Percentiles rank a stretch among this genome's conserved stretches.
Conservation (phyloP, 2,888 invertebrate species). For the Drosophila longiperda region DNA sequence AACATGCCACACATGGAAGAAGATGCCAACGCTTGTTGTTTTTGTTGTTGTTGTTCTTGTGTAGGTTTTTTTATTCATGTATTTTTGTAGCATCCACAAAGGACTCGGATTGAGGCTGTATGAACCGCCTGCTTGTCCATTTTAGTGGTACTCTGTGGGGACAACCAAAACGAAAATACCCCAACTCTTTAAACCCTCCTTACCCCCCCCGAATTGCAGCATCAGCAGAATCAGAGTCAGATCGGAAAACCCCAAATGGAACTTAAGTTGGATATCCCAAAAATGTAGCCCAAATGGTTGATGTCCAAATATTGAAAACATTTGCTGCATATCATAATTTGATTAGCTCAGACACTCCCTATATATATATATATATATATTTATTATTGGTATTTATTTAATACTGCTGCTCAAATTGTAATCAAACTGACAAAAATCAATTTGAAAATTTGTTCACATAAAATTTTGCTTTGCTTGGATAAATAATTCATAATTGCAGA, state of each 20-base stretch:
- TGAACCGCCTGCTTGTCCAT: slow-evolving; percentile 23
- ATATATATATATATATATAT: too few relatives aligned
- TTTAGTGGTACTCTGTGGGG: slow-evolving; percentile 53
- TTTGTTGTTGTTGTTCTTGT: slow-evolving; percentile 23
- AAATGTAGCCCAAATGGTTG: slow-evolving; percentile 15
- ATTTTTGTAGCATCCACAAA: slow-evolving; percentile 37
- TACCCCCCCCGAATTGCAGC: neutral
- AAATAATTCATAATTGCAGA: neutral
- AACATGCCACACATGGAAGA: slow-evolving; percentile 4
- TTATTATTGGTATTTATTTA: neutral
- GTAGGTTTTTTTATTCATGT: slow-evolving; percentile 31
- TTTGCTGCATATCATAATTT: slow-evolving; percentile 12
- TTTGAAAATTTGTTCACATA: too few relatives aligned
- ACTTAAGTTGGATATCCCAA: slow-evolving; percentile 13
- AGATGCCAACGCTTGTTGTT: slow-evolving; percentile 13
- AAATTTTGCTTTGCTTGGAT: neutral
- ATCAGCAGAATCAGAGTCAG: slow-evolving; percentile 13
- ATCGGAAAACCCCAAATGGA: slow-evolving; percentile 5
- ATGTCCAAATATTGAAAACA: slow-evolving; percentile 25
- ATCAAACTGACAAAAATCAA: too few relatives aligned
- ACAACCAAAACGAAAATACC: slow-evolving; percentile 17
- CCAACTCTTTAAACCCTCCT: neutral
- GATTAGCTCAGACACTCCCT: neutral
- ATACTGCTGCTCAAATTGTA: too few relatives aligned
- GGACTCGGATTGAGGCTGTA: slow-evolving; percentile 19